Percentiles rank a stretch among this genome's conserved stretches.
Conservation (phyloP, 1,140 invertebrate genomes). For the Caenorhabditis brenneri region DNA sequence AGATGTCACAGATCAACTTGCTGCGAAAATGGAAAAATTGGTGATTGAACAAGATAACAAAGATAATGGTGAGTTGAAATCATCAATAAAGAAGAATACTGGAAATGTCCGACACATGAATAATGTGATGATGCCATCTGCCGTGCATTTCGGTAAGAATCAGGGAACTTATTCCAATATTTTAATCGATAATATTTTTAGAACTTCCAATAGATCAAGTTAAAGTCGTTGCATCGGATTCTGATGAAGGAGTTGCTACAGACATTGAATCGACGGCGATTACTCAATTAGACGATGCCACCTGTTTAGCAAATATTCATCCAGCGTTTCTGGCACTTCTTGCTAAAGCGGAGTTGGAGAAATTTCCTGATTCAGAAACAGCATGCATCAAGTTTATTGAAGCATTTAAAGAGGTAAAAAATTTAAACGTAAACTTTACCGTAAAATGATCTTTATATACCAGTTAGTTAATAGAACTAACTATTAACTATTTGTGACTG, state of each 20-base stretch:
- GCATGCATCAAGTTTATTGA: slow-evolving; percentile 39
- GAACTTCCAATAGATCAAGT: slow-evolving; percentile 25
- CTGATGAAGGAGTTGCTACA: slow-evolving; percentile 20
- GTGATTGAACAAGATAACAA: not conserved
- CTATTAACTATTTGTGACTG: too few species aligned
- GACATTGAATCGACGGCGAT: not conserved
- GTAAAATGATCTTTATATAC: too few species aligned
- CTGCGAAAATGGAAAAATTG: slow-evolving; percentile 4
- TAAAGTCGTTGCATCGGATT: not conserved
- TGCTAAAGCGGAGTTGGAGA: not conserved
- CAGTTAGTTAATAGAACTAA: too few species aligned
- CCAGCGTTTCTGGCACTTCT: not conserved
- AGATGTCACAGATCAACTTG: not conserved
- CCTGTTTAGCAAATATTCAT: slow-evolving; percentile 39
- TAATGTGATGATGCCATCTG: slow-evolving; percentile 5
- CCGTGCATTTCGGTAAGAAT: not conserved
- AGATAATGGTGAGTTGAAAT: not conserved
- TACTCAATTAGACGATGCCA: slow-evolving; percentile 1
- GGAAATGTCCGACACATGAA: slow-evolving; percentile 4
- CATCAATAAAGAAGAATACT: not conserved
- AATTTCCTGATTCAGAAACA: slow-evolving; percentile 25
- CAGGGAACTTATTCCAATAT: not conserved
- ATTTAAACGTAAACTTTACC: too few species aligned
- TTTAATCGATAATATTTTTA: not conserved
- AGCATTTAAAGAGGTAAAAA: slow-evolving; percentile 33